phyloP scores from a whole-genome alignment of 2,113 vertebrate species.

The Plotosus lineatus region DNA sequence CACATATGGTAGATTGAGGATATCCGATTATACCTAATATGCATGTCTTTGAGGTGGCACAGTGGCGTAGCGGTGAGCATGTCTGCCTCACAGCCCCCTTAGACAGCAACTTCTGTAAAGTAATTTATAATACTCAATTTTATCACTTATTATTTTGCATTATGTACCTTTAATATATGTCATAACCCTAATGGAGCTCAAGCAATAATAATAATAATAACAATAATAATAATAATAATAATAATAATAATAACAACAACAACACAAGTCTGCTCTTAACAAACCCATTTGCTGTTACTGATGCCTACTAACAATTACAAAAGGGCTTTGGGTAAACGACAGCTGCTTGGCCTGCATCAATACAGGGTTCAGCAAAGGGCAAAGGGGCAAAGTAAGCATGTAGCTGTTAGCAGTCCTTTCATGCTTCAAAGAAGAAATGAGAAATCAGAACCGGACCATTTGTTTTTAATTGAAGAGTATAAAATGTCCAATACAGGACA shows the following conservation, averaged over 20 bases:
- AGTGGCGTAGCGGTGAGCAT: too few relatives aligned
- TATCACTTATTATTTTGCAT: not conserved
- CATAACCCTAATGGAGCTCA: not conserved
- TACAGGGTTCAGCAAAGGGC: not conserved
- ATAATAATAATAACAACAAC: not conserved
- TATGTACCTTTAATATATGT: not conserved
- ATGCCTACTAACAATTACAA: not conserved
- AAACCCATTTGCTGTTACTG: slow-evolving; percentile 1
- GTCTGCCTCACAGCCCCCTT: too few relatives aligned
- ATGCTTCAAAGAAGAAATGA: not conserved
- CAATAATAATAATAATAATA: not conserved
- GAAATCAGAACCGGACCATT: not conserved
- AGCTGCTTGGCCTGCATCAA: not conserved
- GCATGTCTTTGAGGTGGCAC: too few relatives aligned
- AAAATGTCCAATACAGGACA: not conserved
- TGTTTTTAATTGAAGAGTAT: not conserved
- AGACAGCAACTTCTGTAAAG: not conserved
- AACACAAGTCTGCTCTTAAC: not conserved
- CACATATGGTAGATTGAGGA: too few relatives aligned
- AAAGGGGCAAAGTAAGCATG: not conserved
- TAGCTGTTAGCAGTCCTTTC: not conserved
- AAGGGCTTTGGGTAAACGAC: slow-evolving; percentile 1
- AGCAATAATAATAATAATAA: not conserved
- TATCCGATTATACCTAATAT: too few relatives aligned
- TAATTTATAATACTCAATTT: not conserved